Base-by-base conservation (phyloP, 2,113 vertebrate genomes). In the Rattus rattus region DNA sequence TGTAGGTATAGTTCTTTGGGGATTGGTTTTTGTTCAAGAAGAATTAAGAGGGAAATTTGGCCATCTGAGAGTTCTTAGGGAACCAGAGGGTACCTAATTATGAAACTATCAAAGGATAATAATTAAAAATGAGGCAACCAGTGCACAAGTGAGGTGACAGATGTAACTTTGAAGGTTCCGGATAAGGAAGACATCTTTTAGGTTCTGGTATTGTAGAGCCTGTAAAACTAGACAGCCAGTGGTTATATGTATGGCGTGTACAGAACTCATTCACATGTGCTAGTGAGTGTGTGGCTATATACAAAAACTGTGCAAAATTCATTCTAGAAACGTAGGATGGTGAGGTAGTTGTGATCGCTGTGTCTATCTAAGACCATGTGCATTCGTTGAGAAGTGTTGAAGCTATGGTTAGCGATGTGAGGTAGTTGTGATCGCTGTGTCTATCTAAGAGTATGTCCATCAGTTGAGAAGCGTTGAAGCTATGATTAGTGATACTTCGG, bases 1-100 rank as follows among this genome's bases (percentile, higher is more conserved):
- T 84, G 7, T 93, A 75, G 70, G 33, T 14, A 4, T 4, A n/a
- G 36, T 72, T 67, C 33, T 24, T 72, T 80, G 43, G 59, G 52
- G 67, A 86, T 17, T 85, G 49, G 4, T 59, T 65, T 89, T 92
- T 39, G 65, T 83, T 95, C 39, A 59, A 81, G 75, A 89, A 7
- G 73, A 72, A n/a, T 20, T 77, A 81, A 33, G 11, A 86, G 69
- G 20, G 67, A 93, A 36, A 2, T 56, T 76, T 92, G 79, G 16
- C 43, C 4, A 52, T 81, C n/a, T 63, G 39, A 95, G 43, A 84
- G 75, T 39, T 91, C 90, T 80, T 76, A 72, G 88, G n/a, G 92
- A 81, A 73, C 70, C 59, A 30, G 17, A 92, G 47, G 67, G n/a
- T 13, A 70, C 28, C 10, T 84, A 28, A 47, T 79, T 86, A 90